phyloP scores from a whole-genome alignment of 2,113 vertebrate species.

The Brienomyrus longianalis region DNA sequence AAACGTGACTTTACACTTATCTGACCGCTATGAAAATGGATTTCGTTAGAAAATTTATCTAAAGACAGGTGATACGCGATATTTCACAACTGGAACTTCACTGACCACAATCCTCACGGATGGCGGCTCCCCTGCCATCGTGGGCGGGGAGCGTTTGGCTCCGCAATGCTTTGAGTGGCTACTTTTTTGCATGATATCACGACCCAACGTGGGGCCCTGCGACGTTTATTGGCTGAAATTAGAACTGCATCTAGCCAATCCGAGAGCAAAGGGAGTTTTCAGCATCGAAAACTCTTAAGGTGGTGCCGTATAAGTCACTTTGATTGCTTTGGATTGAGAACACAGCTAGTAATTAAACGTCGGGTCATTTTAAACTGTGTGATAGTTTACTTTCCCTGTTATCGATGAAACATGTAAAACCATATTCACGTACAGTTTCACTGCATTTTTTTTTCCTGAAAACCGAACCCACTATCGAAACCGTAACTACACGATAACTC shows the following conservation, averaged over 20 bases:
- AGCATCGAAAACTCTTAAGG: slow-evolving; percentile 33
- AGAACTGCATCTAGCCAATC: slow-evolving; percentile 23
- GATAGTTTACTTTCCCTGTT: neutral
- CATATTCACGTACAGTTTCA: neutral
- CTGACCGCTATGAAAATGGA: neutral
- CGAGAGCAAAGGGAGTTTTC: neutral
- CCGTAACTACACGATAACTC: neutral
- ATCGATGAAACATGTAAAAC: neutral
- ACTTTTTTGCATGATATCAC: slow-evolving; percentile 7
- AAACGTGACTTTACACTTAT: neutral
- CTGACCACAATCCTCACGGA: slow-evolving; percentile 27
- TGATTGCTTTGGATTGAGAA: neutral
- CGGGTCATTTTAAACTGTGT: neutral
- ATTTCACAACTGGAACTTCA: slow-evolving; percentile 22
- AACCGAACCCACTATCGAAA: neutral
- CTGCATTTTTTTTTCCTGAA: neutral
- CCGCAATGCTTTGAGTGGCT: slow-evolving; percentile 20
- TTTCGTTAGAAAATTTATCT: neutral
- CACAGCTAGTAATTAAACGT: neutral
- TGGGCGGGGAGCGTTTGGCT: neutral
- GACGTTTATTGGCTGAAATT: slow-evolving; percentile 21
- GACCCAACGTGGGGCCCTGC: slow-evolving; percentile 35
- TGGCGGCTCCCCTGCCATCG: neutral
- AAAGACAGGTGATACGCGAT: neutral
- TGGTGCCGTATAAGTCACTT: slow-evolving; percentile 9